A percentile compares a stretch with the other conserved stretches of the same genome.
phyloP scores from a whole-genome alignment of 2,888 invertebrate species.

The Eristalinus aeneus region DNA sequence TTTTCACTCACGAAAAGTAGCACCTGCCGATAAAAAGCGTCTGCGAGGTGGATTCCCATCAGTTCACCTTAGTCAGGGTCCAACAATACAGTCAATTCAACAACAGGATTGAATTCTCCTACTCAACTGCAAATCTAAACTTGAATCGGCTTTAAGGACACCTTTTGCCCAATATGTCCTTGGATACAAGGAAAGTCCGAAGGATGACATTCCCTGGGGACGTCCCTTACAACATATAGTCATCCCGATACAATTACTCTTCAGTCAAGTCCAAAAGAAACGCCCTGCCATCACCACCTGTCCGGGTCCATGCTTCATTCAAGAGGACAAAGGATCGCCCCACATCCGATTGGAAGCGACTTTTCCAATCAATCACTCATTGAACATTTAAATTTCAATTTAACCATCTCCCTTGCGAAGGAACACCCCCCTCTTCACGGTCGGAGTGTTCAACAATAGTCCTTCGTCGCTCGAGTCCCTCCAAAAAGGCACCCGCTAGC shows the following conservation, averaged over 20 bases:
- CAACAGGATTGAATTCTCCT: too few relatives aligned
- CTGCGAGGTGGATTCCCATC: too few relatives aligned
- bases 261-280: not conserved
- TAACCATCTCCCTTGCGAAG: not conserved
- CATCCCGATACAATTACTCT: not conserved
- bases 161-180: too few relatives aligned
- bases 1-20: too few relatives aligned
- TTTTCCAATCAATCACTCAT: not conserved
- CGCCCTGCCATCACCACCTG: not conserved
- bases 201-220: too few relatives aligned
- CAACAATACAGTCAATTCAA: too few relatives aligned
- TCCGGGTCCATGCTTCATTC: not conserved
- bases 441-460: not conserved
- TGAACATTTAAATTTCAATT: not conserved
- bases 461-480: not conserved
- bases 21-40: too few relatives aligned
- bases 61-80: too few relatives aligned
- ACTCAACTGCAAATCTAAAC: too few relatives aligned
- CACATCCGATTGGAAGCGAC: not conserved
- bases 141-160: too few relatives aligned
- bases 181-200: too few relatives aligned
- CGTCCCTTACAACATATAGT: not conserved
- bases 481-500: not conserved
- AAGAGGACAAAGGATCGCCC: not conserved
- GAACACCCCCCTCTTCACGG: too few relatives aligned